Evolutionary conservation across 2,888 invertebrate species (phyloP).

Genomic region (Cerceris ruficornis): DNA sequence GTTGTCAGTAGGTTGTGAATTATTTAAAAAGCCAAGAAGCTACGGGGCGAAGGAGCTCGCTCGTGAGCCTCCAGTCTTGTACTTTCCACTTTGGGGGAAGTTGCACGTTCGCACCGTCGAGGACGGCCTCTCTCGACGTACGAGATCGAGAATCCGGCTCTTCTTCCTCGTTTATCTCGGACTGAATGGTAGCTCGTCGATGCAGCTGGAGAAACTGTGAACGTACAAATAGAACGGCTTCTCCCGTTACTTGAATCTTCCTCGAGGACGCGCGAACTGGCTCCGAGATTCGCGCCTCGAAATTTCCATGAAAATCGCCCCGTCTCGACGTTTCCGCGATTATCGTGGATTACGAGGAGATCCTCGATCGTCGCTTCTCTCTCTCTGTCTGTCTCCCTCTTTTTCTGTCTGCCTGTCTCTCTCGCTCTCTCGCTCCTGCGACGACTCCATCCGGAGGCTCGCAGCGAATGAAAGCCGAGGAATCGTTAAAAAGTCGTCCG

Average conservation of each 20-base stretch:
- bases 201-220: conserved; percentile 55
- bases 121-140: neutral
- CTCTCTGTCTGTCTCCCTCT: no score
- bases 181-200: conserved; percentile 47
- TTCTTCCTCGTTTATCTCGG: conserved; percentile 26
- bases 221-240: conserved; percentile 44
- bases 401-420: no score
- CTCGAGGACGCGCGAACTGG: neutral
- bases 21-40: no score
- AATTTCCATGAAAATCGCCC: neutral
- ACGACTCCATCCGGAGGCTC: no score
- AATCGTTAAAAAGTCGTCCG: conserved; percentile 1
- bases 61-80: neutral
- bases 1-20: no score
- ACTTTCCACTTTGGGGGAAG: neutral
- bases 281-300: no score
- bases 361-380: no score
- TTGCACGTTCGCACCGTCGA: neutral
- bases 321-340: neutral
- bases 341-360: no score
- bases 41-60: no score
- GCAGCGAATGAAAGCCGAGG: neutral
- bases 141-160: neutral
- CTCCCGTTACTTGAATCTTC: conserved; percentile 7
- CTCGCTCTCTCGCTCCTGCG: no score